Evolutionary conservation across 1,140 invertebrate genomes (phyloP).

Genomic region (Aricia agestis): DNA sequence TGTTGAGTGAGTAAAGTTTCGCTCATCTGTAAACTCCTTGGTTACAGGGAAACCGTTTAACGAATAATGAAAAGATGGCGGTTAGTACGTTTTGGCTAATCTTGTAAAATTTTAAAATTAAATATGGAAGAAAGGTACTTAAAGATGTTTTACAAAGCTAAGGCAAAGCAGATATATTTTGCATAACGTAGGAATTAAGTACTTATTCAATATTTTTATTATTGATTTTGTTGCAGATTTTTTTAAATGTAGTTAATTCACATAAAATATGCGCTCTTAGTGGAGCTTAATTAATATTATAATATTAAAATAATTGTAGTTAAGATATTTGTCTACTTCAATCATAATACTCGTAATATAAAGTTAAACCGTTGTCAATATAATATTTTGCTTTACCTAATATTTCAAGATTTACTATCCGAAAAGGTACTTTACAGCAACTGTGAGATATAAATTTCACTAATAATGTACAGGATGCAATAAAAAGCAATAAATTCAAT

Average conservation of each 20-base stretch:
- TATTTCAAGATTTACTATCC: constrained; percentile 4
- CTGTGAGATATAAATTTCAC: not conserved
- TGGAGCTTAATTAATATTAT: not conserved
- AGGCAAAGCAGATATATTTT: no score
- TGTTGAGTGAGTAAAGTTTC: constrained; percentile 49
- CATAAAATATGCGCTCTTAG: no score
- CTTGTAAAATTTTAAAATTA: no score
- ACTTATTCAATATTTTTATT: no score
- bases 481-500: constrained; percentile 12
- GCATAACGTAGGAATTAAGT: no score
- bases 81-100: no score
- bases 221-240: no score
- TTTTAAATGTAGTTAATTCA: no score
- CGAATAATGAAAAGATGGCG: not conserved
- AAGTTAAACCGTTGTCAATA: not conserved
- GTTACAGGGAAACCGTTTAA: not conserved
- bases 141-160: no score
- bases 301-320: not conserved
- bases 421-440: constrained; percentile 10
- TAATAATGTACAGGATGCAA: not conserved
- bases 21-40: constrained; percentile 28
- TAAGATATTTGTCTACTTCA: no score
- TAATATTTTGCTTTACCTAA: not conserved
- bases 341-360: no score
- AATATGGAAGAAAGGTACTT: no score